Evolutionary conservation across 2,797 vertebrate species (phyloP).

Genomic region (Acanthornis magna): DNA sequence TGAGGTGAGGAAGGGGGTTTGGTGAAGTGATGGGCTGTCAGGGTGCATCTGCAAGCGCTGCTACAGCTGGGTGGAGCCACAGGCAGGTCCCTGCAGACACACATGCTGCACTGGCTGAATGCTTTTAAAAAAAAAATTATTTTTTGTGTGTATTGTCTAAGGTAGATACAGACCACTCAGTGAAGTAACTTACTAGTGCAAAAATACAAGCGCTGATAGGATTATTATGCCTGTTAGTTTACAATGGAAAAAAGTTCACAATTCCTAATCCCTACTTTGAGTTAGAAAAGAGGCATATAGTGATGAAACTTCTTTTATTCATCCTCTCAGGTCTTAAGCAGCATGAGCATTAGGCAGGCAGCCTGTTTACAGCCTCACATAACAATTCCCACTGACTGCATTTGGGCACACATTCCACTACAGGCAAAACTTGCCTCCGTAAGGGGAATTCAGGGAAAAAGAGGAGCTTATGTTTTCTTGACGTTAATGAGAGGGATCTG

Average conservation of each 20-base stretch:
- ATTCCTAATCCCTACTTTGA: background rate
- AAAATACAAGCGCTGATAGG: background rate
- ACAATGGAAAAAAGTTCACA: background rate
- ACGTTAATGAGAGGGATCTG: slow-evolving; percentile 46
- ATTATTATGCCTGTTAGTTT: background rate
- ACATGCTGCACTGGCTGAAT: background rate
- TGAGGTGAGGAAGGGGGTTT: background rate
- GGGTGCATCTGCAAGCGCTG: background rate
- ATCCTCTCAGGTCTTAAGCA: background rate
- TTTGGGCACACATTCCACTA: background rate
- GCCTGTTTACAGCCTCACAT: background rate
- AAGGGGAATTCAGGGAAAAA: background rate
- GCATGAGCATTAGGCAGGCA: background rate
- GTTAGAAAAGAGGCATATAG: background rate
- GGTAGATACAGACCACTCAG: background rate
- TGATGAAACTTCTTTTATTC: background rate
- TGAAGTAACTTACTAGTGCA: background rate
- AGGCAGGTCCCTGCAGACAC: background rate
- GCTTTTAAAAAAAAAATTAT: background rate
- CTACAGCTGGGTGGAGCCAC: background rate
- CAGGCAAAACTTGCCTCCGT: background rate
- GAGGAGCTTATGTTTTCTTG: slow-evolving; percentile 39
- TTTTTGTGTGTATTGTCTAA: background rate
- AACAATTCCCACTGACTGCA: background rate
- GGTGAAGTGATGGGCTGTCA: background rate